phyloP scores from a whole-genome alignment of 2,888 invertebrate species.

The Unio pictorum region DNA sequence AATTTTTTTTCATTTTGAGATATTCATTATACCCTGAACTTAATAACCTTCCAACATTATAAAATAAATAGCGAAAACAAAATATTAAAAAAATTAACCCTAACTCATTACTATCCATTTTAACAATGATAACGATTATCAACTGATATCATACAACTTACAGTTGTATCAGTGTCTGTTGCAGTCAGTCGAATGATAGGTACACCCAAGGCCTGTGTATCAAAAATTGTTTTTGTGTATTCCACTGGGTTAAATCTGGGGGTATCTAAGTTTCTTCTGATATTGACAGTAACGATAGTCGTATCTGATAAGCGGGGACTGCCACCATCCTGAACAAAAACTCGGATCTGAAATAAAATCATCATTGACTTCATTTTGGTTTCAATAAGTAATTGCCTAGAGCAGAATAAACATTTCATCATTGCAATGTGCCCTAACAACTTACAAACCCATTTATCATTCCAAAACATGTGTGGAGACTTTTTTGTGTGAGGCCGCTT shows the following conservation, averaged over 20 bases:
- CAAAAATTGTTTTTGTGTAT: conserved; percentile 41
- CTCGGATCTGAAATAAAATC: conserved; percentile 47
- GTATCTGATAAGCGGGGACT: conserved; percentile 51
- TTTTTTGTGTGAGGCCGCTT: too few species aligned
- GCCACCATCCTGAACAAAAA: conserved; percentile 60
- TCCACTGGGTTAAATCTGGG: conserved; percentile 36
- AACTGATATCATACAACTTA: conserved; percentile 18
- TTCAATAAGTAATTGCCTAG: not conserved
- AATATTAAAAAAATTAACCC: too few species aligned
- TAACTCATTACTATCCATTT: too few species aligned
- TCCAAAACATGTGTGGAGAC: not conserved
- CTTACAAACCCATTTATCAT: too few species aligned
- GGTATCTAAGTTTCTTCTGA: conserved; percentile 51
- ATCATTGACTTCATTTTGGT: not conserved
- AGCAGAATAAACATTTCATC: not conserved
- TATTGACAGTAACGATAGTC: conserved; percentile 39
- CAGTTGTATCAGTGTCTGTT: conserved; percentile 47
- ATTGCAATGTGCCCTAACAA: not conserved
- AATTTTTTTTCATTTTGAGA: too few species aligned
- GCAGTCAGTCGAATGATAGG: conserved; percentile 52
- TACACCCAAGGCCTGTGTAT: conserved; percentile 46
- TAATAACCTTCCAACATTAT: too few species aligned
- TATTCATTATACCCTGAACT: too few species aligned
- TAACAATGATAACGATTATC: too few species aligned
- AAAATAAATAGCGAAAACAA: too few species aligned